phyloP scores from a whole-genome alignment of 2,113 vertebrate genomes.

The Petrocephalus microphthalmus region DNA sequence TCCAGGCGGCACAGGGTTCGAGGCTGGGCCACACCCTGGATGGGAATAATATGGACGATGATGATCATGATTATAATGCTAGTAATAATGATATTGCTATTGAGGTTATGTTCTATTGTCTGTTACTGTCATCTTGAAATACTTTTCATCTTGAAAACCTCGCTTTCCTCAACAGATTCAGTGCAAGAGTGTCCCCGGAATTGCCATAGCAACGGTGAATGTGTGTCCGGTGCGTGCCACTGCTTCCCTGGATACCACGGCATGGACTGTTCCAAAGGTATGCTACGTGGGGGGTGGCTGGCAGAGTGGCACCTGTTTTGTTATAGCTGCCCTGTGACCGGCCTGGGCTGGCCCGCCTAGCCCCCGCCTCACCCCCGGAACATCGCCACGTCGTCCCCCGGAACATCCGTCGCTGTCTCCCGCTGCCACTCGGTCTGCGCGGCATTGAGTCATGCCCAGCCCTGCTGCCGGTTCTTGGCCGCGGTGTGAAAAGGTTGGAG shows the following conservation, averaged over 20 bases:
- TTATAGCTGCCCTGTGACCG: not conserved
- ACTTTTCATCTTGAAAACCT: not conserved
- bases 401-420: not conserved
- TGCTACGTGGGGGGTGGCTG: not conserved
- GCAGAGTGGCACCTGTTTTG: not conserved
- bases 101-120: not conserved
- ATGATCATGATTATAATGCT: not conserved
- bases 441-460: not conserved
- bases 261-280: constrained; percentile 98
- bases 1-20: too few relatives aligned
- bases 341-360: not conserved
- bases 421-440: not conserved
- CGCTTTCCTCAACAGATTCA: constrained; percentile 68
- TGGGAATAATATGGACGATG: not conserved
- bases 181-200: constrained; percentile 96
- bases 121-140: not conserved
- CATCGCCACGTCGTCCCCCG: too few relatives aligned
- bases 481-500: not conserved
- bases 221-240: constrained; percentile 91
- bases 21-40: not conserved
- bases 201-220: constrained; percentile 96
- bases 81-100: not conserved
- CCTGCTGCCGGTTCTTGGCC: not conserved
- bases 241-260: constrained; percentile 97
- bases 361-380: not conserved